These are phyloP conservation scores for Chrysotoxum bicinctum DNA, from an alignment of 2,888 invertebrate genomes.

Conservation along the genomic window DNA sequence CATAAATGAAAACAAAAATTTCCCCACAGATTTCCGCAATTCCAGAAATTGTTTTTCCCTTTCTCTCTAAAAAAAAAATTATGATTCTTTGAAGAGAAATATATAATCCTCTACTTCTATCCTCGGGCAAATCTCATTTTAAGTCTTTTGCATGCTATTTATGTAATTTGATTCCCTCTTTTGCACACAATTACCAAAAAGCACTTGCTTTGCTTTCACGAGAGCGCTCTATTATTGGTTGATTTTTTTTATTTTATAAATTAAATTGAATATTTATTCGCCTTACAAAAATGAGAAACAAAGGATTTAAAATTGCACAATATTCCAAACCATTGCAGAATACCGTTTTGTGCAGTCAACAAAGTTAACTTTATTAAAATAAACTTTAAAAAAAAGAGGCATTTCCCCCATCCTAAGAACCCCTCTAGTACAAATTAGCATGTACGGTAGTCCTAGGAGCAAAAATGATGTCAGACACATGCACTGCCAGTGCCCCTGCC, in stretches of 20 bases:
- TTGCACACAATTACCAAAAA: slow-evolving; percentile 27
- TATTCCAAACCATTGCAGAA: neutral
- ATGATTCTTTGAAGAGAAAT: slow-evolving; percentile 13
- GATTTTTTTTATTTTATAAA: slow-evolving; percentile 8
- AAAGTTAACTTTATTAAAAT: neutral
- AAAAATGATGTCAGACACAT: too few species aligned
- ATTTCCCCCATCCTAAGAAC: too few species aligned
- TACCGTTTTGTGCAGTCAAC: neutral
- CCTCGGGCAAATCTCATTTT: slow-evolving; percentile 47
- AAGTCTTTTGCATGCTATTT: slow-evolving; percentile 62
- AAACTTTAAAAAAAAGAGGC: too few species aligned
- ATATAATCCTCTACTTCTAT: slow-evolving; percentile 45
- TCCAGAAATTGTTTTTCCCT: neutral
- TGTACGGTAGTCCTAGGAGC: too few species aligned
- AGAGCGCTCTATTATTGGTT: slow-evolving; percentile 21
- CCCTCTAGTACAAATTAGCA: too few species aligned
- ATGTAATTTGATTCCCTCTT: slow-evolving; percentile 42
- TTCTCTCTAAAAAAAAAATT: neutral
- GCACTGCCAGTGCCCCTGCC: too few species aligned
- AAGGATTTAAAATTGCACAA: neutral
- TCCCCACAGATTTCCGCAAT: neutral
- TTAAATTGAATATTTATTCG: slow-evolving; percentile 38
- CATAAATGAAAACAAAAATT: slow-evolving; percentile 10
- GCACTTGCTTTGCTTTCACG: slow-evolving; percentile 15
- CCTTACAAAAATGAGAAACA: neutral